Conservation (phyloP, 1,140 invertebrate genomes). For the Parapsyche elsis region DNA sequence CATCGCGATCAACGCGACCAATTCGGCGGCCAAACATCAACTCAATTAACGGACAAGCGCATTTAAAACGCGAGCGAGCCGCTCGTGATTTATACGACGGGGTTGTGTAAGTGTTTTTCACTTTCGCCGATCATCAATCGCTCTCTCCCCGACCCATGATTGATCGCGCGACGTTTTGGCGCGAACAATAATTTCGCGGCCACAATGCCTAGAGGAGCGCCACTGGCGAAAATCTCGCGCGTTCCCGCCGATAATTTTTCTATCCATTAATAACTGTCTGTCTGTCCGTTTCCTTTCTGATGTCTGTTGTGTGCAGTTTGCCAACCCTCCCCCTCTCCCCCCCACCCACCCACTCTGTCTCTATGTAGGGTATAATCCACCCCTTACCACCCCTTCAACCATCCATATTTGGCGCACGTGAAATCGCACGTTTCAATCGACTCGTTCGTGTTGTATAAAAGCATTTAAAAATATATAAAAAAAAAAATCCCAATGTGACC, state of each 20-base stretch:
- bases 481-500: too few species aligned
- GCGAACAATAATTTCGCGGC: conserved; percentile 38
- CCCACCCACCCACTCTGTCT: not conserved
- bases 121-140: conserved; percentile 36
- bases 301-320: conserved; percentile 59
- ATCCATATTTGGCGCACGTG: not conserved
- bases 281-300: conserved; percentile 65
- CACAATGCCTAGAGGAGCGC: not conserved
- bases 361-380: not conserved
- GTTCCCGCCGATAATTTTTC: conserved; percentile 63
- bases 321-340: conserved; percentile 33
- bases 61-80: too few species aligned
- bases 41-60: too few species aligned
- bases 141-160: not conserved
- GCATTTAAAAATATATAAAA: too few species aligned
- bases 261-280: conserved; percentile 67
- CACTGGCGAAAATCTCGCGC: conserved; percentile 48
- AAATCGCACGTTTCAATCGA: not conserved
- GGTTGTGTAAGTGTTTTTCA: conserved; percentile 22
- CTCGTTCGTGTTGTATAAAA: too few species aligned
- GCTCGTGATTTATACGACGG: too few species aligned
- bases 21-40: too few species aligned
- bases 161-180: conserved; percentile 8
- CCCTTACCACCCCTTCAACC: too few species aligned
- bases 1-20: too few species aligned